A percentile compares a stretch with the other conserved stretches of the same genome.
Evolutionary conservation across 2,797 vertebrate species (phyloP).

Genomic region (Sebastes aleutianus): DNA sequence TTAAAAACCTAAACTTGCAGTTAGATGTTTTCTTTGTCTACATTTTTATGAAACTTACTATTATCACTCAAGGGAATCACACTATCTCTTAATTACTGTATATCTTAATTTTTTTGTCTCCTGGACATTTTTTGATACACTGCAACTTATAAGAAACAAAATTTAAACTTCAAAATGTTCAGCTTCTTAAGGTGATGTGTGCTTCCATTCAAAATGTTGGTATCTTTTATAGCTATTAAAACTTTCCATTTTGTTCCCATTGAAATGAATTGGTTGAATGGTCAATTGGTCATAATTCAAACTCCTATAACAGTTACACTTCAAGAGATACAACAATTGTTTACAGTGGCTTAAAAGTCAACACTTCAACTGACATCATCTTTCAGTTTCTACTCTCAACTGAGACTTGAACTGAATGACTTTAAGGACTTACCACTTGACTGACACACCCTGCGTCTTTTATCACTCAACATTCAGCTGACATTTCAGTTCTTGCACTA

Average conservation of each 20-base stretch:
- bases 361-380: no score
- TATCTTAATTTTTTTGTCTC: neutral
- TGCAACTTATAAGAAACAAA: neutral
- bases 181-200: neutral
- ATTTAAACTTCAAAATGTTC: neutral
- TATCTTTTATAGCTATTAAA: neutral
- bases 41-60: neutral
- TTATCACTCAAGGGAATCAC: neutral
- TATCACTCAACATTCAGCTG: neutral
- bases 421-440: no score
- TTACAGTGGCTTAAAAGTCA: no score
- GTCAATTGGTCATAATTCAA: neutral
- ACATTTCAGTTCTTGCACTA: neutral
- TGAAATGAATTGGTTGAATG: neutral
- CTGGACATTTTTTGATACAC: neutral
- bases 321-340: no score
- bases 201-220: neutral
- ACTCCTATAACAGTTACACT: neutral
- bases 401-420: no score
- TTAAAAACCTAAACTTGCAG: neutral
- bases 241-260: no score
- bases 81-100: no score
- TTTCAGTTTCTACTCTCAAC: no score
- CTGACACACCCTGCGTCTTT: neutral
- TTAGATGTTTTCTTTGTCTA: neutral